Conservation (phyloP, 2,888 invertebrate species). For the Ectropis crepuscularia region DNA sequence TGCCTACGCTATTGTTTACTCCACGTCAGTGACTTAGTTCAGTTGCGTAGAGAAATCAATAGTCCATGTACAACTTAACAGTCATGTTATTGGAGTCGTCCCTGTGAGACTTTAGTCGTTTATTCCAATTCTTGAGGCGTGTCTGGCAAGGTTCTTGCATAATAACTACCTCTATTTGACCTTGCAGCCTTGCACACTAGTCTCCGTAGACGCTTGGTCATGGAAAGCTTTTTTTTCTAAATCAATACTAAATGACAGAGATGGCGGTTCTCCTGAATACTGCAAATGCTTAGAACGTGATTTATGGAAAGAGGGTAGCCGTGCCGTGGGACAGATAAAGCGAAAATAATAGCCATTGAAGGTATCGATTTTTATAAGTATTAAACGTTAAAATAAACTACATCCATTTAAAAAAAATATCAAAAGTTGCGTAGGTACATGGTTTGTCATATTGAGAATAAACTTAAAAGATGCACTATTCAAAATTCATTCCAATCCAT, state of each 20-base stretch:
- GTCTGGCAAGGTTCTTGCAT: slow-evolving; percentile 46
- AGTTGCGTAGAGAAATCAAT: slow-evolving; percentile 32
- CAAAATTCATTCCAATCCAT: no score
- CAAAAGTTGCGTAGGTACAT: no score
- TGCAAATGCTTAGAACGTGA: no score
- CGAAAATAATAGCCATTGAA: no score
- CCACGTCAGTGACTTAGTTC: slow-evolving; percentile 21
- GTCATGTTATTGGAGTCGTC: slow-evolving; percentile 39
- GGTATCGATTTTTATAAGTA: no score
- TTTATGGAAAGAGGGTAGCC: no score
- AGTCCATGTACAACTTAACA: slow-evolving; percentile 36
- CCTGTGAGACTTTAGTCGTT: slow-evolving; percentile 48
- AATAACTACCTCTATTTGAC: slow-evolving; percentile 31
- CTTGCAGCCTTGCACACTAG: slow-evolving; percentile 15
- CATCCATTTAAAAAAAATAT: no score
- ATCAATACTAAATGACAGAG: neutral
- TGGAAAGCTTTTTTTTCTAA: slow-evolving; percentile 3
- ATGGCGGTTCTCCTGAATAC: neutral
- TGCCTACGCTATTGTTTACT: slow-evolving; percentile 16
- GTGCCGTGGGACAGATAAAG: no score
- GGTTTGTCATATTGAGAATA: no score
- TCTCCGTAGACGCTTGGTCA: slow-evolving; percentile 5
- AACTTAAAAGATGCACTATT: no score
- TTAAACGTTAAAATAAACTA: no score
- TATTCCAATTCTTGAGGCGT: slow-evolving; percentile 49